Conservation (phyloP, 1,140 invertebrate species). For the Samia ricini region DNA sequence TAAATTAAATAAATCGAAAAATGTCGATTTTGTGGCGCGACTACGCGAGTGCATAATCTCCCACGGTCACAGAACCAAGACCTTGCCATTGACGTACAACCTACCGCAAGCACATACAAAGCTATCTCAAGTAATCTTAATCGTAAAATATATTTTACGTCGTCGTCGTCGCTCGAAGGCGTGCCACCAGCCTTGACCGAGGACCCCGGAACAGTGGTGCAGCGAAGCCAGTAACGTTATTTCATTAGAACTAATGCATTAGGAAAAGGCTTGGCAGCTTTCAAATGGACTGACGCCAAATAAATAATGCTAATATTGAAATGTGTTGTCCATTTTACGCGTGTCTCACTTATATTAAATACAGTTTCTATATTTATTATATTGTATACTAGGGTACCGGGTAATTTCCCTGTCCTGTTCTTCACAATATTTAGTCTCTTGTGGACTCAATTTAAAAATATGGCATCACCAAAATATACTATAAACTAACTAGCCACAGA, state of each 20-base stretch:
- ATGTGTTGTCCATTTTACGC: background rate
- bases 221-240: constrained; percentile 1
- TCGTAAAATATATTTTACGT: background rate
- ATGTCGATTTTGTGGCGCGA: background rate
- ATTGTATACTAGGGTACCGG: too few relatives aligned
- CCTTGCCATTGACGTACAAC: background rate
- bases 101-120: background rate
- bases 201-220: constrained; percentile 8
- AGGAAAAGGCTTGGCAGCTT: constrained; percentile 6
- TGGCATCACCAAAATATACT: too few relatives aligned
- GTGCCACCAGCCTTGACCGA: constrained; percentile 18
- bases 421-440: too few relatives aligned
- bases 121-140: background rate
- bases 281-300: background rate
- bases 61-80: background rate
- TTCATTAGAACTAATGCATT: constrained; percentile 7
- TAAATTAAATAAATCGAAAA: background rate
- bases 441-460: too few relatives aligned
- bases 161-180: background rate
- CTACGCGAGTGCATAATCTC: background rate
- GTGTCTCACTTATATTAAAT: background rate
- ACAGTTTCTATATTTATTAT: background rate
- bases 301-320: background rate
- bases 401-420: too few relatives aligned
- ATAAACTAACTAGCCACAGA: too few relatives aligned